Evolutionary conservation across 1,140 invertebrate species (phyloP), one percentile per base, ranked within the genome.

Genomic region (Anastrepha obliqua): DNA sequence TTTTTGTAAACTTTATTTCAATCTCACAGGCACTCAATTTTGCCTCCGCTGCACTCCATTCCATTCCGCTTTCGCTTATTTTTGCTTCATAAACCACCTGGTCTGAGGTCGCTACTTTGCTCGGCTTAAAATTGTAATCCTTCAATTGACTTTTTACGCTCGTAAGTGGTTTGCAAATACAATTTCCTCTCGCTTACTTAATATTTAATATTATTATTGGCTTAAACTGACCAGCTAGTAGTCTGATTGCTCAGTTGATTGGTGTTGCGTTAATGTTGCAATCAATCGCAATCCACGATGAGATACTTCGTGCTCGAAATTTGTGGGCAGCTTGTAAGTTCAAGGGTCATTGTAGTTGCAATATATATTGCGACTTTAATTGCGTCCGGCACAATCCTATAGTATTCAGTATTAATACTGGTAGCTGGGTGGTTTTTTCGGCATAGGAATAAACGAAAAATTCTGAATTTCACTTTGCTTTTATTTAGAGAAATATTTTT

Each of bases 151-250:
- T 81, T 55, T 81, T 81, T 81, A 55, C 74, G 15, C 47, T 55
- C 74, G 67, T 74, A 74, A 74, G 67, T 74, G 67, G 67, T 44
- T 55, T 55, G 74, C 47, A 51, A 51, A 81, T 81, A 55, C 44
- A 81, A 74, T 74, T 74, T 74, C 44, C 39, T 39, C 47, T 20
- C 15, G 17, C 47, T 55, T 55, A 55, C 74, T 55, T 58, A 81
- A 81, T 81, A 81, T 81, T 81, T 81, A 81, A 81, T 55, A 42
- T 9, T 55, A 81, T 81, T 81, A 81, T 81, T 81, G 70, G 39
- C 42, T 44, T 74, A 74, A 74, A 51, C n/a, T 51, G 47, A 55
- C 47, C 20, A 7, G 9, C 15, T 4, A 13, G 42, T 42, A 42
- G 44, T 20, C 6, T 6, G 17, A 58, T 42, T 55, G 44, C 47